These are phyloP conservation scores for Megalops atlanticus DNA, from an alignment of 2,113 vertebrate species.

Conservation along the genomic window DNA sequence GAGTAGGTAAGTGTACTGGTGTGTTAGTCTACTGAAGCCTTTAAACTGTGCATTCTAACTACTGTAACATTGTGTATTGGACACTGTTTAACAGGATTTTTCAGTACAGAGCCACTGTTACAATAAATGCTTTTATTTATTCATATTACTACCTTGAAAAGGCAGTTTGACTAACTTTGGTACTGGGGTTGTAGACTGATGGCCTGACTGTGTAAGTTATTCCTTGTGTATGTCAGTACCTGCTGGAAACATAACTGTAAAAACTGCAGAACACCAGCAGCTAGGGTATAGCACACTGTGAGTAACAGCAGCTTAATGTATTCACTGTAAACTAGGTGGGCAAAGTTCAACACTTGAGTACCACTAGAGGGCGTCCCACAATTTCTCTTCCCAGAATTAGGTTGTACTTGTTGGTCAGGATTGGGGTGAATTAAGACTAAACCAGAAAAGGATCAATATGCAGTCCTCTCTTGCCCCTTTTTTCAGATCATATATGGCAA, in stretches of 20 bases:
- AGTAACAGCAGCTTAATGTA: background rate
- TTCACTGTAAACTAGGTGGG: background rate
- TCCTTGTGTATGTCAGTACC: too few species aligned
- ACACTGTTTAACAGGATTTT: background rate
- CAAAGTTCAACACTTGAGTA: background rate
- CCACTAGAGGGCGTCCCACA: slow-evolving; percentile 25
- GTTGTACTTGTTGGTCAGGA: background rate
- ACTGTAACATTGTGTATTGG: too few species aligned
- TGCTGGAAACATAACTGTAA: too few species aligned
- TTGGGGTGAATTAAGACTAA: background rate
- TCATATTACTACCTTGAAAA: too few species aligned
- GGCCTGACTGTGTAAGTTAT: too few species aligned
- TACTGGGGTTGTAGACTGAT: too few species aligned
- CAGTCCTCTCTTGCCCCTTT: background rate
- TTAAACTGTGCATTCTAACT: background rate
- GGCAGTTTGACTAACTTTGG: too few species aligned
- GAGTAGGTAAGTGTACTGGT: too few species aligned
- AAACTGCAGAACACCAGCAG: background rate
- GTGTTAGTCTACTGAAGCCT: too few species aligned
- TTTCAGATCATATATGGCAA: background rate
- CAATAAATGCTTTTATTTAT: too few species aligned
- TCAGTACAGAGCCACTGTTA: too few species aligned
- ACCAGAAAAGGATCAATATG: background rate
- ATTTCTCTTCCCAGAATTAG: background rate
- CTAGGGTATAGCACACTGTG: too few species aligned